Evolutionary conservation across 2,888 invertebrate species (phyloP).

Genomic region (Adela reaumurella): DNA sequence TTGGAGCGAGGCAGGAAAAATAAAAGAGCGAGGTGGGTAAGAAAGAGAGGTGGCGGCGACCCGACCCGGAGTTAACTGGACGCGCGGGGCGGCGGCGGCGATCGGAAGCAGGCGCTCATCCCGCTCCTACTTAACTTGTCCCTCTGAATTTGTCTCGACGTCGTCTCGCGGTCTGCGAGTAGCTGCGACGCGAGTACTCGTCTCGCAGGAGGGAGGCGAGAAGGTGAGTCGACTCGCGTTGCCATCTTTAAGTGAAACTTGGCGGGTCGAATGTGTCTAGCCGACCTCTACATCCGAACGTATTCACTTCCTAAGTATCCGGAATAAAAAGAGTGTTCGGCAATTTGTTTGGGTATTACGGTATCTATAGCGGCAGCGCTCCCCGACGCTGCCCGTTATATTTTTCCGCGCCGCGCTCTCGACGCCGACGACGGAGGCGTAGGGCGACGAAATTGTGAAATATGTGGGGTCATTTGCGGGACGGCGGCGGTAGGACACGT

Average conservation of each 20-base stretch:
- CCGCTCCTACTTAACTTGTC: not conserved
- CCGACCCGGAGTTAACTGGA: constrained; percentile 23
- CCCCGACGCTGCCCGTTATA: constrained; percentile 18
- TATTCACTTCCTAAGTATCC: no score
- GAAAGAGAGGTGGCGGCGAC: not conserved
- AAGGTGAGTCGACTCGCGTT: no score
- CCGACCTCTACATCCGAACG: no score
- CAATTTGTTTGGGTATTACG: constrained; percentile 46
- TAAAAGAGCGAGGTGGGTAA: no score
- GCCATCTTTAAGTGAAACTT: no score
- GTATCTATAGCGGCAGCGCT: constrained; percentile 18
- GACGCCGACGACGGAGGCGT: constrained; percentile 4
- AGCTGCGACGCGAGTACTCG: no score
- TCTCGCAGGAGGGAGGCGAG: no score
- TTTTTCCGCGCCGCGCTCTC: constrained; percentile 24
- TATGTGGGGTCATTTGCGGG: constrained; percentile 23
- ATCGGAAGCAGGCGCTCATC: not conserved
- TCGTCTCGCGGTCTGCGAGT: not conserved
- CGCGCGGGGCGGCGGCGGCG: constrained; percentile 9
- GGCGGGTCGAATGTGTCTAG: no score
- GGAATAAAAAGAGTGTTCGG: constrained; percentile 37
- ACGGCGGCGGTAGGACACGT: no score
- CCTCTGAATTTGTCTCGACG: not conserved
- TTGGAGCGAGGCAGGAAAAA: no score
- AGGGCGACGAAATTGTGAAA: constrained; percentile 22